These are phyloP conservation scores for Eublepharis macularius DNA, from an alignment of 2,113 vertebrate species.

Conservation along the genomic window DNA sequence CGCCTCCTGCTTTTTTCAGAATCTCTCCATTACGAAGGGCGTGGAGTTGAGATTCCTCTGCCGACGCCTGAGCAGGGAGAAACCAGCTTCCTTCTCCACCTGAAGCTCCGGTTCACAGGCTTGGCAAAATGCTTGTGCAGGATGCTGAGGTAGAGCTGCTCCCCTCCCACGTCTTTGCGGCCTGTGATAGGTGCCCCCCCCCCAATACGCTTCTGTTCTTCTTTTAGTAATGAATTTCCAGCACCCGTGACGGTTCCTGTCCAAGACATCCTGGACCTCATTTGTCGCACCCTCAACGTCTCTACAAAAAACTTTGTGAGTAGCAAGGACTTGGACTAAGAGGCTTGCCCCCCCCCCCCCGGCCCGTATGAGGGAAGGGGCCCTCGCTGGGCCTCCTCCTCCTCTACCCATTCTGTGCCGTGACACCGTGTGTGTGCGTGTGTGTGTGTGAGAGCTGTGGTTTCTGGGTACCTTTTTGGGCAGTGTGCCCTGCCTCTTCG, in stretches of 20 bases:
- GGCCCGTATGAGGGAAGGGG: not conserved
- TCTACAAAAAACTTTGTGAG: constrained; percentile 83
- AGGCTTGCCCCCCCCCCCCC: not conserved
- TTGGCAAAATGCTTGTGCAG: constrained; percentile 80
- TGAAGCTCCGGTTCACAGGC: constrained; percentile 80
- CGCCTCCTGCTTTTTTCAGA: constrained; percentile 56
- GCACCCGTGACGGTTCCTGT: constrained; percentile 84
- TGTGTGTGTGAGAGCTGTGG: too few species aligned
- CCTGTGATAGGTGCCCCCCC: not conserved
- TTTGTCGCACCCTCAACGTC: constrained; percentile 84
- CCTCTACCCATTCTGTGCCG: too few species aligned
- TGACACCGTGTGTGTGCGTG: too few species aligned
- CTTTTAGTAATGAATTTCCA: constrained; percentile 79
- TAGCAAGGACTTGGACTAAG: too few species aligned
- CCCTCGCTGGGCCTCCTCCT: too few species aligned
- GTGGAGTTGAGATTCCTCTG: constrained; percentile 78
- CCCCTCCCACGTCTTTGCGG: not conserved
- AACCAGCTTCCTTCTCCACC: constrained; percentile 76
- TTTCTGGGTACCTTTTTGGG: too few species aligned
- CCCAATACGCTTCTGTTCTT: not conserved
- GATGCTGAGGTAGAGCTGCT: constrained; percentile 67
- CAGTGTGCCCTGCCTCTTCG: too few species aligned
- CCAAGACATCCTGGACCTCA: constrained; percentile 82
- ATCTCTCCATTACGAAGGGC: constrained; percentile 78
- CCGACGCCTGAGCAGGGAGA: constrained; percentile 75